Evolutionary conservation across 2,888 invertebrate species (phyloP).

Genomic region (Branchellion lobata): DNA sequence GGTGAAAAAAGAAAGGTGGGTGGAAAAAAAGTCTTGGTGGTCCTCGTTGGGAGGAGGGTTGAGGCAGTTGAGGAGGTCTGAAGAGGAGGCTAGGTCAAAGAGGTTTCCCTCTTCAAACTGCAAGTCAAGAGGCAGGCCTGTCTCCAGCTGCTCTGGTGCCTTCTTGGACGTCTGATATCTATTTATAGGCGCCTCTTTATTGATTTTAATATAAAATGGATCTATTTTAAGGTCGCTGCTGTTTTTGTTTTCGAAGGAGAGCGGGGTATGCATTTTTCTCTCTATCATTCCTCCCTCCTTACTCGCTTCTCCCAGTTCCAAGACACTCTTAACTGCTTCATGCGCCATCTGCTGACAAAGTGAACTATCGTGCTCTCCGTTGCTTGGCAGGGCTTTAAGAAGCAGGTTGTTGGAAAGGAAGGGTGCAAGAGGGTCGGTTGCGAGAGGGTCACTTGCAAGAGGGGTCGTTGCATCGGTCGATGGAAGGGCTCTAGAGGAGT

Average conservation of each 20-base stretch:
- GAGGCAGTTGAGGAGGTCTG: not conserved
- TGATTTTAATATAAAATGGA: not conserved
- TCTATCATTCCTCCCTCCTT: not conserved
- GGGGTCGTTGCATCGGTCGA: too few relatives aligned
- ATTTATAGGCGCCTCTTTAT: too few relatives aligned
- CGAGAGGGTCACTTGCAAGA: too few relatives aligned
- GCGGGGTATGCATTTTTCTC: not conserved
- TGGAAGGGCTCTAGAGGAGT: too few relatives aligned
- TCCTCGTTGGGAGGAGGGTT: not conserved
- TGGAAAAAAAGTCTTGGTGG: not conserved
- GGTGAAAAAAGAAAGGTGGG: not conserved
- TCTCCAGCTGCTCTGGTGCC: not conserved
- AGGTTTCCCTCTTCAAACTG: not conserved
- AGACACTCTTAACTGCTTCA: too few relatives aligned
- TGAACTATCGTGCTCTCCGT: too few relatives aligned
- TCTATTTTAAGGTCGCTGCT: not conserved
- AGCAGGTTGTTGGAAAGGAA: too few relatives aligned
- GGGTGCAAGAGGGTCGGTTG: too few relatives aligned
- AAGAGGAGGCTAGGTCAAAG: not conserved
- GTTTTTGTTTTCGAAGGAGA: not conserved
- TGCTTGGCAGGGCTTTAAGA: too few relatives aligned
- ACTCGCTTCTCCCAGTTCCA: not conserved
- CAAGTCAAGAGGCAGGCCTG: not conserved
- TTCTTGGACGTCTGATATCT: too few relatives aligned
- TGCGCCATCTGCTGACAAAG: too few relatives aligned